Evolutionary conservation across 2,797 vertebrate genomes (phyloP).

Genomic region (Oryzias sinensis): DNA sequence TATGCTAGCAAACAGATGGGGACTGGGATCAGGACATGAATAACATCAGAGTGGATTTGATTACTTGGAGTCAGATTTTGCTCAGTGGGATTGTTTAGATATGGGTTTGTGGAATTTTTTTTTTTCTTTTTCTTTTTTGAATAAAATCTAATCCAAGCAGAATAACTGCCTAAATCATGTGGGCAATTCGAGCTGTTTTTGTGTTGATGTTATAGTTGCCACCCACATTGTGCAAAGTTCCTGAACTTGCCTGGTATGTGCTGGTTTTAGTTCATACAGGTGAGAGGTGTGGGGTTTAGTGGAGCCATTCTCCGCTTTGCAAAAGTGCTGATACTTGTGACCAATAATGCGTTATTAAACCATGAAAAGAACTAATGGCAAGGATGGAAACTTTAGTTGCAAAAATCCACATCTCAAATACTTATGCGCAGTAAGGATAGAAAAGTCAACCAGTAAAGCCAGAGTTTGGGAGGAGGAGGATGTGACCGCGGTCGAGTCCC

Average conservation of each 20-base stretch:
- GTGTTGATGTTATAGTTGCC: conserved; percentile 64
- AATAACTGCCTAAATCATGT: conserved; percentile 63
- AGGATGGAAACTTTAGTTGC: neutral
- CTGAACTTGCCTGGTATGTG: conserved; percentile 44
- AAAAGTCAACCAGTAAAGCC: no score
- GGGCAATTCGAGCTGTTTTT: conserved; percentile 60
- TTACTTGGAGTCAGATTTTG: conserved; percentile 66
- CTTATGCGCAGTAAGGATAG: neutral
- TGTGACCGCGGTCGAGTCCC: neutral
- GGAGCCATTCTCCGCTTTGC: conserved; percentile 17
- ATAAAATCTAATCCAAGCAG: conserved; percentile 67
- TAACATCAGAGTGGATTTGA: conserved; percentile 54
- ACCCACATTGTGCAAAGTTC: conserved; percentile 50
- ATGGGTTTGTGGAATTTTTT: conserved; percentile 60
- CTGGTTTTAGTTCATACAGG: conserved; percentile 27
- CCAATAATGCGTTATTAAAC: no score
- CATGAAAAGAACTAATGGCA: no score
- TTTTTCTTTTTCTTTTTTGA: conserved; percentile 55
- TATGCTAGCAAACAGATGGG: conserved; percentile 56
- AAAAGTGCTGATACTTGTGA: no score
- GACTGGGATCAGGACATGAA: conserved; percentile 52
- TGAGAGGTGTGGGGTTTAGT: conserved; percentile 24
- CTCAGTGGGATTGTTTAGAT: conserved; percentile 54
- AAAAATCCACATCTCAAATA: neutral
- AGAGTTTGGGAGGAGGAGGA: neutral